These are phyloP conservation scores for Habrosyne pyritoides DNA, from an alignment of 2,888 invertebrate genomes.

Conservation along the genomic window DNA sequence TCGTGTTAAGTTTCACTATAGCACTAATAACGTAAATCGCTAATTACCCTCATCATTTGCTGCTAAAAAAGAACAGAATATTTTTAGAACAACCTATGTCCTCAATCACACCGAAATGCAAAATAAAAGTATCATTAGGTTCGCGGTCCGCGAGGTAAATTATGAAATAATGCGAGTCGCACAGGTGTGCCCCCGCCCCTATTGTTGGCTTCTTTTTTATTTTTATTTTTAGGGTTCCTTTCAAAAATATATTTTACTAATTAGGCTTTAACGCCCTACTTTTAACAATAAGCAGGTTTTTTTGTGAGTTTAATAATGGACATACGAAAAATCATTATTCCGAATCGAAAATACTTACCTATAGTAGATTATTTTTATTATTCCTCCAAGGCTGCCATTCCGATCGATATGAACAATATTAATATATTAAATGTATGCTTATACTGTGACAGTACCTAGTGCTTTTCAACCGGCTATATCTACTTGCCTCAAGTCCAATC, in stretches of 20 bases:
- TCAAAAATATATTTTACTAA: background rate
- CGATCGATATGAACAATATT: too few relatives aligned
- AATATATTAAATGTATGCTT: too few relatives aligned
- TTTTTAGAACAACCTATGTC: conserved; percentile 18
- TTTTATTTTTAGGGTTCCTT: conserved; percentile 36
- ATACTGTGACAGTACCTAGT: too few relatives aligned
- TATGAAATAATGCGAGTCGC: conserved; percentile 58
- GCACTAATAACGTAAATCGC: background rate
- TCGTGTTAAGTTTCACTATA: background rate
- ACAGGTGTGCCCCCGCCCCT: conserved; percentile 52
- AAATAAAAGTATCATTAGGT: conserved; percentile 60
- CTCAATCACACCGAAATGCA: conserved; percentile 44
- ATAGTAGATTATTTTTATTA: too few relatives aligned
- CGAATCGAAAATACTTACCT: too few relatives aligned
- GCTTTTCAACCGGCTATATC: too few relatives aligned
- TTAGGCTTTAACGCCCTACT: background rate
- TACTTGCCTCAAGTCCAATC: too few relatives aligned
- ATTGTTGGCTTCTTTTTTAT: conserved; percentile 33
- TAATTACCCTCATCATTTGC: conserved; percentile 2
- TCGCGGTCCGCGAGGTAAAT: conserved; percentile 50
- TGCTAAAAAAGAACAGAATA: background rate
- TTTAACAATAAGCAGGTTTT: too few relatives aligned
- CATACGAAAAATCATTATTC: too few relatives aligned
- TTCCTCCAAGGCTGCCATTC: too few relatives aligned
- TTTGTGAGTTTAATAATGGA: too few relatives aligned